These are phyloP conservation scores for Serrognathus titanus DNA, from an alignment of 2,888 invertebrate species.

Conservation along the genomic window DNA sequence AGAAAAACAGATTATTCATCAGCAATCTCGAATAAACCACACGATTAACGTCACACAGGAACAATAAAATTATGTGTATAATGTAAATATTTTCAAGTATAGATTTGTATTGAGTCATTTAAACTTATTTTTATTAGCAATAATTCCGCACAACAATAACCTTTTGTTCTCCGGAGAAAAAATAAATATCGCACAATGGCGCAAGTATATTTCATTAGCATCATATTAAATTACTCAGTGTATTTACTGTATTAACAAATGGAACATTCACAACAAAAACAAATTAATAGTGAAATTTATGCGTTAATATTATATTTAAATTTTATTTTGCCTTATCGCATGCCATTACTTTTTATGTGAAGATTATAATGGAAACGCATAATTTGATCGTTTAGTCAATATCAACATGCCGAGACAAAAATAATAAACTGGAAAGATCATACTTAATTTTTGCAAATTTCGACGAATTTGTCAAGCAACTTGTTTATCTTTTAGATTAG, in stretches of 20 bases:
- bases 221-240: slow-evolving; percentile 18
- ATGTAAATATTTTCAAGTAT: slow-evolving; percentile 2
- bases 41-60: neutral
- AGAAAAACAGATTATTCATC: too few species aligned
- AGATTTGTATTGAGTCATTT: slow-evolving; percentile 5
- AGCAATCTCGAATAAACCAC: too few species aligned
- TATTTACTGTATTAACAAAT: slow-evolving; percentile 8
- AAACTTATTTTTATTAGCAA: slow-evolving; percentile 18
- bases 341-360: neutral
- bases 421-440: neutral
- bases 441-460: too few species aligned
- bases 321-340: neutral
- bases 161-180: slow-evolving; percentile 17
- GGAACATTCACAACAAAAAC: neutral
- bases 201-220: slow-evolving; percentile 17
- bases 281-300: neutral
- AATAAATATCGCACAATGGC: slow-evolving; percentile 16
- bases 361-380: neutral
- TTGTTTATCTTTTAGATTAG: too few species aligned
- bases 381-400: neutral
- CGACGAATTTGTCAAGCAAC: too few species aligned
- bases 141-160: slow-evolving; percentile 19
- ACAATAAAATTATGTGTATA: slow-evolving; percentile 1
- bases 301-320: neutral
- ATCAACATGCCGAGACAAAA: neutral